Percentiles rank a stretch among this genome's conserved stretches.
phyloP scores from a whole-genome alignment of 2,113 vertebrate species.

The Chloroceryle aenea region DNA sequence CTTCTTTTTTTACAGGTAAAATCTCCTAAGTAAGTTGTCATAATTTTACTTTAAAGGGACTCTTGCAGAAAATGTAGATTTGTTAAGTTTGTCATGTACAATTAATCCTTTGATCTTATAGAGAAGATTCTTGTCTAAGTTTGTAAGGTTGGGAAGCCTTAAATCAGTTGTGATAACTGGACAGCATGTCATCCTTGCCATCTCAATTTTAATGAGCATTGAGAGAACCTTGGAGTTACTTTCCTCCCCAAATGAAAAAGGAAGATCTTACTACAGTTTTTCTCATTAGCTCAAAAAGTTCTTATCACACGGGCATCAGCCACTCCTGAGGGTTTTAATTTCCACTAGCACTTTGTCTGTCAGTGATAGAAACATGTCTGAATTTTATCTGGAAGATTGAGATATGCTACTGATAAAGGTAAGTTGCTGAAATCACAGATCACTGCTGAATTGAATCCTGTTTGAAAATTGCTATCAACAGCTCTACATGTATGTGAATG shows the following conservation, averaged over 20 bases:
- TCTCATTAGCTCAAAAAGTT: not conserved
- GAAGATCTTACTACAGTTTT: not conserved
- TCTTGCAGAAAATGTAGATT: not conserved
- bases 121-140: not conserved
- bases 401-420: not conserved
- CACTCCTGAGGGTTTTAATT: not conserved
- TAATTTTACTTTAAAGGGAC: not conserved
- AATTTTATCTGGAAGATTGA: not conserved
- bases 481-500: rapidly evolving
- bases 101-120: not conserved
- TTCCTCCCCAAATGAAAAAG: not conserved
- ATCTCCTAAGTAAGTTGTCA: not conserved
- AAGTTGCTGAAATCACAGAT: not conserved
- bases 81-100: not conserved
- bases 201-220: not conserved
- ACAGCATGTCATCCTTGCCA: not conserved
- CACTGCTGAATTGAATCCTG: not conserved
- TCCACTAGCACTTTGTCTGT: not conserved
- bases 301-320: not conserved
- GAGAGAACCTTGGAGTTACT: not conserved
- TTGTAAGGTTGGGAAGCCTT: not conserved
- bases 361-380: not conserved
- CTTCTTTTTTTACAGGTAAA: not conserved
- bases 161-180: not conserved
- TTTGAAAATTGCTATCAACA: not conserved